Percentiles rank a stretch among this genome's conserved stretches.
phyloP scores from a whole-genome alignment of 2,113 vertebrate genomes.

The Lepisosteus osseus region DNA sequence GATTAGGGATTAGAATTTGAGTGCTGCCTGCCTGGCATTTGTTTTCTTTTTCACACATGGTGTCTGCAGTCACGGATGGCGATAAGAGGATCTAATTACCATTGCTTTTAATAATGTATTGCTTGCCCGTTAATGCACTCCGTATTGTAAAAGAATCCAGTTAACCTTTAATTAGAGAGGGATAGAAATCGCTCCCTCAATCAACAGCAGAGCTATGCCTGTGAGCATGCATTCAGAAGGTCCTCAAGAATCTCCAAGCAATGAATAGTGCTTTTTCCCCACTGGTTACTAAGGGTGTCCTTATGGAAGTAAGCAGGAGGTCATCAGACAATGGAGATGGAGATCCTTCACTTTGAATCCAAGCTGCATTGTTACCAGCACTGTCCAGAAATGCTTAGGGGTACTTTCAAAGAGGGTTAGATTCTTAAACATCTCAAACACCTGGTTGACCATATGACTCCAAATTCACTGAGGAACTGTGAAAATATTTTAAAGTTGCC shows the following conservation, averaged over 20 bases:
- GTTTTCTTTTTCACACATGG: neutral
- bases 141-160: slow-evolving; percentile 46
- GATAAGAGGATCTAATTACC: slow-evolving; percentile 49
- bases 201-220: slow-evolving; percentile 19
- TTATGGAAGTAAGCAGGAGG: slow-evolving; percentile 14
- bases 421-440: too few relatives aligned
- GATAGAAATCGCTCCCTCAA: slow-evolving; percentile 21
- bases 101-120: slow-evolving; percentile 46
- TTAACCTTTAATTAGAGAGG: slow-evolving; percentile 60
- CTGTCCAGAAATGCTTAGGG: too few relatives aligned
- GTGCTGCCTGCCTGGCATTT: slow-evolving; percentile 16
- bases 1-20: slow-evolving; percentile 1
- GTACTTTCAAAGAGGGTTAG: too few relatives aligned
- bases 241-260: too few relatives aligned
- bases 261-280: neutral
- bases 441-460: too few relatives aligned
- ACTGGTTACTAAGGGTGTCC: neutral
- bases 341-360: too few relatives aligned
- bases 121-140: slow-evolving; percentile 40
- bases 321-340: too few relatives aligned
- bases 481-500: too few relatives aligned
- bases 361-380: too few relatives aligned
- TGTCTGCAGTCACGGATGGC: slow-evolving; percentile 18
- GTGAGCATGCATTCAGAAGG: neutral
- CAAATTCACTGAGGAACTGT: too few relatives aligned